Conservation (phyloP, 2,113 vertebrate species). For the Leptosomus discolor region DNA sequence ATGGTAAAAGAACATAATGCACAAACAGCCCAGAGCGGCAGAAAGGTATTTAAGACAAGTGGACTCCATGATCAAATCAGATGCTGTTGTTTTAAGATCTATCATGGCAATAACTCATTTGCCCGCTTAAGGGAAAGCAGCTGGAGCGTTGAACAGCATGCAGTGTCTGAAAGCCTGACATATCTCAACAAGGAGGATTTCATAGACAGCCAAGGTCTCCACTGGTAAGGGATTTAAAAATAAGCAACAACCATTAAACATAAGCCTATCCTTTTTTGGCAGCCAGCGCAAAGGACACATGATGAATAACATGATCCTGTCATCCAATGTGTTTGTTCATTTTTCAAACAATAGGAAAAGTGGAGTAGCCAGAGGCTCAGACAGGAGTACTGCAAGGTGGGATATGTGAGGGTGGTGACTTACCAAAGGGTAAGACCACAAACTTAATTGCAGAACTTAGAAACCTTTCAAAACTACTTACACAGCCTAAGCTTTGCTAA, state of each 20-base stretch:
- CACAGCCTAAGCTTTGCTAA: background rate
- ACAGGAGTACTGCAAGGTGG: background rate
- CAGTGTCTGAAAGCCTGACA: background rate
- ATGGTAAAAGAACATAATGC: background rate
- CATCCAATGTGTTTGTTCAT: background rate
- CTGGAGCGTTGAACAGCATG: background rate
- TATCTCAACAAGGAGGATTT: background rate
- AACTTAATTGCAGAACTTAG: background rate
- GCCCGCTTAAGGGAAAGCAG: background rate
- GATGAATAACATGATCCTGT: background rate
- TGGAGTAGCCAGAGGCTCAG: background rate
- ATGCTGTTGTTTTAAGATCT: background rate
- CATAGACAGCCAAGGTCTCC: background rate
- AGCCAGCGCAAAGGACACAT: background rate
- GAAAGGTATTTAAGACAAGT: background rate
- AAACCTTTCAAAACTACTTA: background rate
- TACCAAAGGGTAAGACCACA: background rate
- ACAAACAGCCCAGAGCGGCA: background rate
- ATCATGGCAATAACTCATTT: background rate
- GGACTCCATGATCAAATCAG: background rate
- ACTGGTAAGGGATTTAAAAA: background rate
- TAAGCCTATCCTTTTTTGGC: background rate
- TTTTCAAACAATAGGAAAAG: background rate
- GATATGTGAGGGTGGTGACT: background rate
- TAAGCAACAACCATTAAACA: background rate